These are phyloP conservation scores for Formica exsecta DNA, from an alignment of 1,140 invertebrate genomes.

Conservation along the genomic window DNA sequence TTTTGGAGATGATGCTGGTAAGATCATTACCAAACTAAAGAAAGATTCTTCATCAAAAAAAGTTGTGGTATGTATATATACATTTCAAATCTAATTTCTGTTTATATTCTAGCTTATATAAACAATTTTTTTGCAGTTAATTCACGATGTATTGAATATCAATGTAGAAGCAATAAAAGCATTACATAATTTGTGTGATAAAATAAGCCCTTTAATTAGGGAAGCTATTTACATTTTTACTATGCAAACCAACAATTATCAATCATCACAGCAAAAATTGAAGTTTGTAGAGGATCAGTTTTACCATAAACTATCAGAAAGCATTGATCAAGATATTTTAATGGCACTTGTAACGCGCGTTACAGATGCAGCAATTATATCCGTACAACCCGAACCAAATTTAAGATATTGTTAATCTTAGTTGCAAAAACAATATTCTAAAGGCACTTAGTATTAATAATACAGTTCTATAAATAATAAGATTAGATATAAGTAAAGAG, in stretches of 20 bases:
- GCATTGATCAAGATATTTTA: constrained; percentile 78
- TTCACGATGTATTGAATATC: constrained; percentile 77
- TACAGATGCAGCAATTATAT: constrained; percentile 78
- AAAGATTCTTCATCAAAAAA: constrained; percentile 63
- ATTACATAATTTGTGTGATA: constrained; percentile 83
- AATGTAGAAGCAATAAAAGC: constrained; percentile 76
- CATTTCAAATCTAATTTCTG: not conserved
- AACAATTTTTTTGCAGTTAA: constrained; percentile 76
- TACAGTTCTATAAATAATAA: constrained; percentile 23
- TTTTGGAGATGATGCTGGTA: constrained; percentile 76
- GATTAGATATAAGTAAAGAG: not conserved
- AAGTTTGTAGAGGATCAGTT: constrained; percentile 77
- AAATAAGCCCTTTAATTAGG: constrained; percentile 76
- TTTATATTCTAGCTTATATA: not conserved
- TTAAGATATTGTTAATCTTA: constrained; percentile 47
- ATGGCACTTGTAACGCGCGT: constrained; percentile 80
- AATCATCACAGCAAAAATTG: constrained; percentile 48
- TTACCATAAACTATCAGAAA: constrained; percentile 70
- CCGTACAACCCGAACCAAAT: constrained; percentile 74
- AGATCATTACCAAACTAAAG: constrained; percentile 70
- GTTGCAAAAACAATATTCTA: not conserved
- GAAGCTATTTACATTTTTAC: constrained; percentile 79
- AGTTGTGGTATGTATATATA: constrained; percentile 78
- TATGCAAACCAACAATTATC: constrained; percentile 73
- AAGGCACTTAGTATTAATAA: not conserved